These are phyloP conservation scores for Ovis canadensis DNA, from an alignment of 2,113 vertebrate species.

Conservation along the genomic window DNA sequence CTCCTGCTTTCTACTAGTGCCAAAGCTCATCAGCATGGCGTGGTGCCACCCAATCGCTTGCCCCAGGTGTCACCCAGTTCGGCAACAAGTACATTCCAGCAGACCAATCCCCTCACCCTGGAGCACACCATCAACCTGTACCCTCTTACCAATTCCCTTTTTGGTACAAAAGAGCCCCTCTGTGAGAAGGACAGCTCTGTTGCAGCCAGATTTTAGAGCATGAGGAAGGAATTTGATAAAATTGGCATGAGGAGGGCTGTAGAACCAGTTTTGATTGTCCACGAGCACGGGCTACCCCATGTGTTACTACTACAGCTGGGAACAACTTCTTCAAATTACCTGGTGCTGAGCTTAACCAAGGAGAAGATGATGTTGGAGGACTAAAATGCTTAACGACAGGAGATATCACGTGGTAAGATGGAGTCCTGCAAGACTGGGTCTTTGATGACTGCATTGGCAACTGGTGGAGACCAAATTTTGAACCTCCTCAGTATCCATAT, in stretches of 20 bases:
- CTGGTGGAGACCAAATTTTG: constrained; percentile 99
- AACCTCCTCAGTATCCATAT: constrained; percentile 98
- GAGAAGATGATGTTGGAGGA: constrained; percentile 97
- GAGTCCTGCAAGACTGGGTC: constrained; percentile 97
- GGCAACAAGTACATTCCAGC: constrained; percentile 95
- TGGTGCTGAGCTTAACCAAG: constrained; percentile 94
- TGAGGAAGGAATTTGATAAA: constrained; percentile 98
- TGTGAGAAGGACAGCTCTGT: constrained; percentile 99
- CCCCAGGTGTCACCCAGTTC: constrained; percentile 93
- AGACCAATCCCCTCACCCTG: constrained; percentile 94
- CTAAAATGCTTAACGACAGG: constrained; percentile 95
- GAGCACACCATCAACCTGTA: constrained; percentile 98
- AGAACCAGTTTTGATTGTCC: constrained; percentile 96
- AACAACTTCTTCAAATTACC: constrained; percentile 97
- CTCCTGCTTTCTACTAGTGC: neutral
- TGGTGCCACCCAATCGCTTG: constrained; percentile 93
- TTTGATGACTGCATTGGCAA: constrained; percentile 99
- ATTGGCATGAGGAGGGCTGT: constrained; percentile 96
- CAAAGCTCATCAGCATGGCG: constrained; percentile 83
- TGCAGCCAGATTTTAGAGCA: constrained; percentile 94
- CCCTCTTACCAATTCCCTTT: constrained; percentile 96
- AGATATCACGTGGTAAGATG: constrained; percentile 97
- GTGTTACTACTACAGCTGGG: constrained; percentile 90
- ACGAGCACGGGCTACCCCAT: constrained; percentile 93
- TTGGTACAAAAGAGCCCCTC: constrained; percentile 96